Evolutionary conservation across 2,888 invertebrate genomes (phyloP), one percentile per base, ranked within the genome.

Genomic region (Caenorhabditis uteleia): DNA sequence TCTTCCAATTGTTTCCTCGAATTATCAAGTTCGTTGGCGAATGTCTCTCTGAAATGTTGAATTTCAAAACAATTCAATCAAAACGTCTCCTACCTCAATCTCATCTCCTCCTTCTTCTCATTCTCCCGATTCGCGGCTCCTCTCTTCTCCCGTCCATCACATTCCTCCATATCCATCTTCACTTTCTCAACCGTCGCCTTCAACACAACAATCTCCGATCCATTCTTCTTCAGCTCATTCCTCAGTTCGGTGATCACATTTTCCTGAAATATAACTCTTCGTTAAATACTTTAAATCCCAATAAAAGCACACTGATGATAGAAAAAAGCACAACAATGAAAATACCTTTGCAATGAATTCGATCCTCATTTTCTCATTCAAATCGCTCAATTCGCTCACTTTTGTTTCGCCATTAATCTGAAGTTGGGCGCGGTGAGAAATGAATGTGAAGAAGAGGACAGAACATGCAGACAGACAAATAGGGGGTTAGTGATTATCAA

Each of bases 281-380:
- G 27, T 21, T 20, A 4, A 10, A 36, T 36, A 16, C 3, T 18
- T 25, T n/a, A 3, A 48, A 26, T 16, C 26, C 34, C 25, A 16
- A 31, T 23, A 34, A 38, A 46, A 21, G 21, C 21, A 26, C 10
- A 8, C 29, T 20, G 6, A 16, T 34, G 23, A 40, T 50, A 29
- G 26, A 29, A 31, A 50, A 50, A 27, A 57, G 42, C 42, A 42
- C 42, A 25, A 27, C 21, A 38, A 20, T 26, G 1, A 18, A 38
- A 23, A 12, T 21, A 65, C 72, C 72, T 72, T 72, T 20, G 68
- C 67, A 27, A 72, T 67, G 46, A 72, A 72, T 51, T 72, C 72
- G 40, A 69, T 33, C 45, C 72, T 56, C 72, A 72, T 67, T 65
- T 67, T 64, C 53, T 72, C 72, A 50, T 68, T 68, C 48, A 71